Conservation (phyloP, 2,888 invertebrate genomes). For the Lydus trimaculatus region DNA sequence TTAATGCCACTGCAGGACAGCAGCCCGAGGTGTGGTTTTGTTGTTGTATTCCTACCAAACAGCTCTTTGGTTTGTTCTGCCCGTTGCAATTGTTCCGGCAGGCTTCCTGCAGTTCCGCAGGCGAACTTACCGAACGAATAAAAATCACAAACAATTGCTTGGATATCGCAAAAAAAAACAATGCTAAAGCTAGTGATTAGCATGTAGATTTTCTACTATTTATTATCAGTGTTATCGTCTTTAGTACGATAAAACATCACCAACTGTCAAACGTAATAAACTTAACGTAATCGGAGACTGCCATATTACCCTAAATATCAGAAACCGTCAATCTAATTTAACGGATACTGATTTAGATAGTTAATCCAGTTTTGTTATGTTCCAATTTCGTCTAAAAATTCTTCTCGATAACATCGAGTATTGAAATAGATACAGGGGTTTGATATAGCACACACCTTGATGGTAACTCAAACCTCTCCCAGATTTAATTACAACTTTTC, state of each 20-base stretch:
- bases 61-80: constrained; percentile 40
- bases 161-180: not conserved
- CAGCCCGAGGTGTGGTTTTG: constrained; percentile 46
- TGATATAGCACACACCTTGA: not conserved
- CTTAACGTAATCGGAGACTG: too few relatives aligned
- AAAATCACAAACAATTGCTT: not conserved
- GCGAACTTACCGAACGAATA: not conserved
- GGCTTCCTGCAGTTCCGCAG: constrained; percentile 37
- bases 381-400: not conserved
- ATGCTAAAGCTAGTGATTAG: too few relatives aligned
- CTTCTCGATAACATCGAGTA: not conserved
- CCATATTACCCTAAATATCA: too few relatives aligned
- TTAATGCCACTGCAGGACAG: constrained; percentile 56
- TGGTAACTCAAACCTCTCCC: not conserved
- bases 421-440: not conserved
- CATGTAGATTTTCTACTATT: not conserved
- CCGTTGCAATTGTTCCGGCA: constrained; percentile 47
- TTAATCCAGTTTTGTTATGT: too few relatives aligned
- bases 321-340: too few relatives aligned
- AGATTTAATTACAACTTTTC: constrained; percentile 54
- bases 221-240: too few relatives aligned
- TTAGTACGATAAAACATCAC: too few relatives aligned
- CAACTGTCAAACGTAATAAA: too few relatives aligned
- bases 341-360: too few relatives aligned
- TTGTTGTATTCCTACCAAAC: constrained; percentile 25